Base-by-base conservation (phyloP, 2,888 invertebrate species). In the Hipparchia semele region DNA sequence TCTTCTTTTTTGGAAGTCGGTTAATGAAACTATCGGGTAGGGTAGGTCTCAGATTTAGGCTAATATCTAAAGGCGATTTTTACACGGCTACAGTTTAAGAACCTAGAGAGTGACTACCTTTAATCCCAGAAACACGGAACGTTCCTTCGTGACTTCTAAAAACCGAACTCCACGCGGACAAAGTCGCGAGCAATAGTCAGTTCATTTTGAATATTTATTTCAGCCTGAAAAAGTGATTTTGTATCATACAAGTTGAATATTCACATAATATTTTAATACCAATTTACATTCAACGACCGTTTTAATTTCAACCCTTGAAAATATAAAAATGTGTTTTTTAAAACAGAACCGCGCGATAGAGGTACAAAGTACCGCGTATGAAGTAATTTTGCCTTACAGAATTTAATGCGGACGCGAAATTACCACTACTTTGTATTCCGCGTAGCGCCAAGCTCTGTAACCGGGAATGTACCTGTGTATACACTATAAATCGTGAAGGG, bases 361-460 rank as follows among this genome's bases (percentile, higher is more conserved):
- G 61, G 59, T 70, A 72, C 74, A 70, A 65, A 71, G 65, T 69
- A 68, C 68, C 62, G 74, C 59, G 76, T 73, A 80, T 79, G 77
- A 80, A 79, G 78, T 80, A 80, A 81, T 84, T 81, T 79, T 77
- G 73, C 77, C 73, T 78, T 77, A 73, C 74, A 62, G 39, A 70
- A 62, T 70, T 54, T 61, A 76, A 80, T 65, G 53, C 33, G 51
- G 65, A 53, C 53, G 65, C 53, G 53, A 53, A 65, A 65, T 65
- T 65, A 65, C 65, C 65, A 65, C 65, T 53, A 53, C 65, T 65
- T 65, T 23, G 65, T 65, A 65, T 65, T 65, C 65, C 65, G 53
- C 33, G 65, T 53, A 9, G 65, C 65, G 65, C 51, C 10, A 6
- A 51, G 64, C 51, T 51, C 65, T 65, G 65, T 65, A 65, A 65